Evolutionary conservation across 2,113 vertebrate species (phyloP), one percentile per base, ranked within the genome.

Genomic region (Rhea pennata): DNA sequence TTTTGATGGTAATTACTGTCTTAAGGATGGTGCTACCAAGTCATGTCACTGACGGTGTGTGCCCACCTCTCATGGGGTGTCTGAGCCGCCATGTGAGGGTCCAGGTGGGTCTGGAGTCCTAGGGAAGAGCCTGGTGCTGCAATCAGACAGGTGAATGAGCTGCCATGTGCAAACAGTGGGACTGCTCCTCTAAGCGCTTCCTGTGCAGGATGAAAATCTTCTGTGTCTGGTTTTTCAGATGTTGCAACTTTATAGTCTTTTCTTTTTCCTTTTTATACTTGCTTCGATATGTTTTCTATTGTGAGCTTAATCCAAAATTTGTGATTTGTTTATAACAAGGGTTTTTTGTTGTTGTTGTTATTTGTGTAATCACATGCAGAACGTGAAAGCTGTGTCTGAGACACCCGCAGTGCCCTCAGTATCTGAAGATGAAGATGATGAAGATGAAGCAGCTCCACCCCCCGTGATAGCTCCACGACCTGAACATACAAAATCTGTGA

Each of bases 401-500:
- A 98, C 98, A 2, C 99, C 99, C 2, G 98, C 98, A 17, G 99
- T 99, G 46, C 98, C 98, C 29, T 98, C 98, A 0, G 98, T 99
- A n/a, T 99, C 99, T 8, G 99, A 99, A 96, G 98, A 98, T 51
- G 98, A 98, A 81, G 99, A 99, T 1, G 99, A 99, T 72, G 99
- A 99, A 50, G 99, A 99, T 2, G 99, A 99, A 84, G 98, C 98
- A 7, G 97, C 98, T 39, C 99, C 99, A 13, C 99, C 99, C 5
- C 99, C 99, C 0, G 98, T 98, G 92, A 98, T 99, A 74, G 99
- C 99, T 50, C 99, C 99, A 0, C 98, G 99, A 27, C 99, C 99
- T 6, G 99, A 99, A 36, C 99, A 99, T 98, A 99, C 99, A 50
- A 99, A 99, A 98, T 99, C 99, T 40, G 99, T 99, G 96, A 98